Conservation (phyloP, 2,797 vertebrate species). For the Sebastes alutus region DNA sequence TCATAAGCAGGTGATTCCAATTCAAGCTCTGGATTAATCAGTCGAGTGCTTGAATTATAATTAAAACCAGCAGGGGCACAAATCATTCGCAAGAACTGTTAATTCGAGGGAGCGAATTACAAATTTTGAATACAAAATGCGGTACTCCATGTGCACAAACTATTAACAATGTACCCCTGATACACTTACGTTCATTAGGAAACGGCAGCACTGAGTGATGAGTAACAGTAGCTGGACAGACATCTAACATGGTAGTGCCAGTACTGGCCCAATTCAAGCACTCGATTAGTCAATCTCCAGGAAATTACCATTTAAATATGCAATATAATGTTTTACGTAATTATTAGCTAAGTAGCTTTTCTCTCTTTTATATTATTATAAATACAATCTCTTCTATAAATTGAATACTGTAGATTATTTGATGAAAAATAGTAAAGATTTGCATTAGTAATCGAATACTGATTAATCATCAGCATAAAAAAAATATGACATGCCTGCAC, state of each 20-base stretch:
- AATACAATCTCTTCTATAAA: not conserved
- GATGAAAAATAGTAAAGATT: not conserved
- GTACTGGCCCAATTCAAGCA: not conserved
- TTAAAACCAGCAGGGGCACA: not conserved
- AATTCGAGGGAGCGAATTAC: not conserved
- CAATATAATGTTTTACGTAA: not conserved
- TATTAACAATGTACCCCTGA: not conserved
- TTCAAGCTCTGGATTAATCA: not conserved
- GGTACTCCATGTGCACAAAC: not conserved
- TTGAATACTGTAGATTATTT: not conserved
- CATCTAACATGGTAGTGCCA: not conserved
- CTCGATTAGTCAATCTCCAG: not conserved
- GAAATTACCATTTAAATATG: not conserved
- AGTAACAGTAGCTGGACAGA: not conserved
- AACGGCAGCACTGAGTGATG: not conserved
- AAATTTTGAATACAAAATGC: not conserved
- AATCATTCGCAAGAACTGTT: not conserved
- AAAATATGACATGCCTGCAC: too few species aligned
- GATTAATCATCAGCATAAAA: not conserved
- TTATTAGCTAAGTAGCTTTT: not conserved
- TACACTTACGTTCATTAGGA: not conserved
- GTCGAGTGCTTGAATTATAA: not conserved
- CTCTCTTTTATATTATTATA: not conserved
- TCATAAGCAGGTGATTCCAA: not conserved
- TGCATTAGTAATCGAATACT: not conserved